These are phyloP conservation scores for Calameuta pallipes DNA, from an alignment of 2,888 invertebrate species.

Conservation along the genomic window DNA sequence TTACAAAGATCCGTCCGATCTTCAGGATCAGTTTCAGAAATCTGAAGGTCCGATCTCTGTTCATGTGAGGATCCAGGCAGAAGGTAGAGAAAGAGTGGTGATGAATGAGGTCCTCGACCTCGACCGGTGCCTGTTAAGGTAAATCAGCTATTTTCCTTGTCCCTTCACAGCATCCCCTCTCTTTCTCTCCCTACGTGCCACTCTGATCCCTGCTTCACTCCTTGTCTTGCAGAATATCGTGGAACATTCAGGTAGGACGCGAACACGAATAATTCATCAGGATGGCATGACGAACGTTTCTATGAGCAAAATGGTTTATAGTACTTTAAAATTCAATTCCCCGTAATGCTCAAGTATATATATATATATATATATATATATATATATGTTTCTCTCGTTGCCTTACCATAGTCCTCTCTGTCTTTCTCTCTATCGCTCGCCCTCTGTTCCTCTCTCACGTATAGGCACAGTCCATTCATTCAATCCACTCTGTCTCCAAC, in stretches of 20 bases:
- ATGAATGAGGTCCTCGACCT: neutral
- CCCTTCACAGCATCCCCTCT: neutral
- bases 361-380: neutral
- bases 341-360: slow-evolving; percentile 35
- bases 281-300: slow-evolving; percentile 45
- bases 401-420: slow-evolving; percentile 9
- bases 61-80: neutral
- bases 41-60: neutral
- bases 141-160: neutral
- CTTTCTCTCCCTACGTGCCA: slow-evolving; percentile 10
- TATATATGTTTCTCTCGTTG: slow-evolving; percentile 16
- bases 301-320: slow-evolving; percentile 32
- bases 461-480: slow-evolving; percentile 9
- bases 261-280: slow-evolving; percentile 29
- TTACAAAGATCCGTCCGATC: neutral
- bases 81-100: neutral
- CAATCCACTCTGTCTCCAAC: slow-evolving; percentile 24
- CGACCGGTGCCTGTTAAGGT: neutral
- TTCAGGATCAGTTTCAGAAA: neutral
- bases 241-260: slow-evolving; percentile 25
- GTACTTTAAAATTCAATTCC: slow-evolving; percentile 53
- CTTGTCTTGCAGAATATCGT: neutral
- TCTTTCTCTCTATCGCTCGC: slow-evolving; percentile 16
- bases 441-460: slow-evolving; percentile 6
- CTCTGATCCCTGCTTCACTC: neutral